Evolutionary conservation across 2,797 vertebrate species (phyloP).

Genomic region (Pangasius sanitwongsei): DNA sequence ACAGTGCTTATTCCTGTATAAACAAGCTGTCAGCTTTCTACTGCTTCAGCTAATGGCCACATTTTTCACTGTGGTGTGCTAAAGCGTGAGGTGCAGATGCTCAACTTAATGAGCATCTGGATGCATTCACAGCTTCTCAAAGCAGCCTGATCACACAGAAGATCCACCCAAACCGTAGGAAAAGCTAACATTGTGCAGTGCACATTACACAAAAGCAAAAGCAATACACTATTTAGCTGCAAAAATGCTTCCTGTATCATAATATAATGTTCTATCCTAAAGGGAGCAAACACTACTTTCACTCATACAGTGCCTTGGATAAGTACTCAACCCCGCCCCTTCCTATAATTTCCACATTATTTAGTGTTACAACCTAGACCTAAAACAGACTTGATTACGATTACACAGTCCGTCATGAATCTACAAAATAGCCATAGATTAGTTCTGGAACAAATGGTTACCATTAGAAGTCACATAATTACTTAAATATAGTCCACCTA

Average conservation of each 20-base stretch:
- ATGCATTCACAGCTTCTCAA: not conserved
- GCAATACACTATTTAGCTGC: not conserved
- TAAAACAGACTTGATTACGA: not conserved
- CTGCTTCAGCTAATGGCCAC: not conserved
- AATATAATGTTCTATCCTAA: not conserved
- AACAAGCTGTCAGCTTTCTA: not conserved
- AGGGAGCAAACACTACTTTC: not conserved
- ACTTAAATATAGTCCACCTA: not conserved
- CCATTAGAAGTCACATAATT: not conserved
- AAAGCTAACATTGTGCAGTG: not conserved
- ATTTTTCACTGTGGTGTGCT: not conserved
- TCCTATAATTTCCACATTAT: not conserved
- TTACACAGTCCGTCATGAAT: conserved; percentile 14
- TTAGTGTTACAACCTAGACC: not conserved
- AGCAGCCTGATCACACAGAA: conserved; percentile 6
- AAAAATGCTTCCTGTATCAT: not conserved
- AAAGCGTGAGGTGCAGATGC: not conserved
- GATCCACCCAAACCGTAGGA: not conserved
- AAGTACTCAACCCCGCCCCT: not conserved
- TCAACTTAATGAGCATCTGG: not conserved
- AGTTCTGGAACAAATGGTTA: not conserved
- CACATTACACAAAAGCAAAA: not conserved
- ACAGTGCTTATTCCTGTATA: not conserved
- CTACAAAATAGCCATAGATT: not conserved
- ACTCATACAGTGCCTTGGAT: not conserved